Conservation (phyloP, 2,888 invertebrate genomes). For the Agriopis aurantiaria region DNA sequence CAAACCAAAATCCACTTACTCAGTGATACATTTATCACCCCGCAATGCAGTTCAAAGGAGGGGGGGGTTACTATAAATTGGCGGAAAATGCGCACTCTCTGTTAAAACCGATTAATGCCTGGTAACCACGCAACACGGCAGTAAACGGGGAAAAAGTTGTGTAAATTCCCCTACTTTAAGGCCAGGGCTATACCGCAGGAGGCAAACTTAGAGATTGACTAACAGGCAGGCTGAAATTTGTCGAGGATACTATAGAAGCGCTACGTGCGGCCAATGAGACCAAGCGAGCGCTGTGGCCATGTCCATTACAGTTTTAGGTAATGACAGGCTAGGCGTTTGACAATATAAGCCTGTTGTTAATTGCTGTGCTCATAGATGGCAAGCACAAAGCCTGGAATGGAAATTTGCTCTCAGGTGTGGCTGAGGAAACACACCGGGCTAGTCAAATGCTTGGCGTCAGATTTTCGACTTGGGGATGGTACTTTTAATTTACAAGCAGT, state of each 20-base stretch:
- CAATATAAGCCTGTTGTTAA: too few species aligned
- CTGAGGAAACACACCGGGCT: too few species aligned
- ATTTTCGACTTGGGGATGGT: too few species aligned
- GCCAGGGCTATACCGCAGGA: neutral
- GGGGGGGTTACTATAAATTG: constrained; percentile 37
- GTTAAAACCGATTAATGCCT: constrained; percentile 49
- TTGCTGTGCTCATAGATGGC: too few species aligned
- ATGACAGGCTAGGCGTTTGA: too few species aligned
- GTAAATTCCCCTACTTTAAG: constrained; percentile 8
- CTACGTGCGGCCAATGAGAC: neutral
- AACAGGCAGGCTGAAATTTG: neutral
- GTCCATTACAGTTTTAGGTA: too few species aligned
- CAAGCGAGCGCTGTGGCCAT: too few species aligned
- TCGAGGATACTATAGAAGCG: neutral
- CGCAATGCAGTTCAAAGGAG: constrained; percentile 45
- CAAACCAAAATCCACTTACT: constrained; percentile 31
- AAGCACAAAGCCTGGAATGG: too few species aligned
- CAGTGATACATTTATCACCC: constrained; percentile 39
- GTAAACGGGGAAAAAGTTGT: constrained; percentile 39
- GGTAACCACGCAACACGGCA: constrained; percentile 46
- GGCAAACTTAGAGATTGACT: neutral
- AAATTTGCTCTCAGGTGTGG: too few species aligned
- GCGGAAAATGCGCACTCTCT: constrained; percentile 44
- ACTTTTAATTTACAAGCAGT: too few species aligned
- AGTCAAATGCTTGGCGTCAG: too few species aligned